These are phyloP conservation scores for Muscicapa comitata DNA, from an alignment of 2,797 vertebrate species.

Conservation along the genomic window DNA sequence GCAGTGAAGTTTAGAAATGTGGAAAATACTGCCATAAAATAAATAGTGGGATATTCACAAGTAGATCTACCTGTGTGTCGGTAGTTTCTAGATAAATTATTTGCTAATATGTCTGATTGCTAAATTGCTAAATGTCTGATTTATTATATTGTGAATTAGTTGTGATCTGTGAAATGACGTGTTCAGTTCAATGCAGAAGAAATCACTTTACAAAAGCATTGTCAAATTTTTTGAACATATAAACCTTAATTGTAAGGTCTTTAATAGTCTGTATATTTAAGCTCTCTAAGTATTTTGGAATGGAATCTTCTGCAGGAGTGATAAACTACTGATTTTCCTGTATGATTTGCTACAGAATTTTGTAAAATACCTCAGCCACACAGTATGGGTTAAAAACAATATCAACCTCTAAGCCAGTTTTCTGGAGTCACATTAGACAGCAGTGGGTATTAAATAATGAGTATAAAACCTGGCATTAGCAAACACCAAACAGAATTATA, in stretches of 20 bases:
- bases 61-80: neutral
- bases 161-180: neutral
- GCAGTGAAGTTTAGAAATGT: neutral
- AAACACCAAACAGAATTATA: neutral
- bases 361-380: neutral
- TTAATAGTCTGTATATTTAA: neutral
- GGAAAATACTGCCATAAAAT: neutral
- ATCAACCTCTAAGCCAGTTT: neutral
- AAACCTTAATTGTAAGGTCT: neutral
- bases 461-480: neutral
- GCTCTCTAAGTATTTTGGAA: neutral
- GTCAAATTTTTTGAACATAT: neutral
- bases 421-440: neutral
- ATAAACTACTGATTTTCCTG: neutral
- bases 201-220: neutral
- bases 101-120: neutral
- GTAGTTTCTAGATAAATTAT: neutral
- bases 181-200: neutral
- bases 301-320: neutral
- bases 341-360: neutral
- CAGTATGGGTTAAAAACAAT: neutral
- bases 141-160: neutral
- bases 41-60: neutral
- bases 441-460: neutral
- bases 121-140: neutral